Base-by-base conservation (phyloP, 1,140 invertebrate genomes). In the Lepidurus arcticus region DNA sequence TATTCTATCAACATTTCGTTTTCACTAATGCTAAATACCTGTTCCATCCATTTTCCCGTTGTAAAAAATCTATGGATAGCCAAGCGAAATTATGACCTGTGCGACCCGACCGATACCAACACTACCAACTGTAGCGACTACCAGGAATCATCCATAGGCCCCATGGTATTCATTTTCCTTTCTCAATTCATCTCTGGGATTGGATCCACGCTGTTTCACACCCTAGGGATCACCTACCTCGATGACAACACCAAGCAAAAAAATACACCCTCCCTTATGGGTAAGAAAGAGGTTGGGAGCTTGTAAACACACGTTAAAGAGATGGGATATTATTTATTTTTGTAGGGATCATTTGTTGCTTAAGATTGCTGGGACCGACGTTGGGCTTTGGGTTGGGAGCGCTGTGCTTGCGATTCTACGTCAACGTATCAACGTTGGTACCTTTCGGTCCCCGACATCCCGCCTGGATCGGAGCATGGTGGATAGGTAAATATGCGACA, bases 391-490 rank as follows among this genome's bases (percentile, higher is more conserved):
- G 89, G 0, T 80, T 92, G 26, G 90, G 91, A 1, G 92, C 91
- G 7, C 87, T 91, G 78, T 89, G 89, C 44, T 84, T 92, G 1
- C 90, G 90, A 79, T 83, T 91, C 47, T 92, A 91, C 81, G 90
- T 92, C 42, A 90, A 89, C 16, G 91, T 91, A 1, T 86, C 87
- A 10, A 82, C 92, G 75, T 91, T 89, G 65, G 91, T 91, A 1
- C 89, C 88, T 1, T 92, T 92, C 65, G 87, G 85, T 13, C 90
- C 86, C 45, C 86, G 88, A 81, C 91, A 93, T 86, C 91, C 91
- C 1, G 86, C 91, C 79, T 93, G 91, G 91, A 82, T 92, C 24
- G 92, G 92, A 1, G 91, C 91, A 11, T 93, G 91, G 92, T 93
- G 91, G 92, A 81, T 92, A 42, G 84, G 84, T 84, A 81, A 81